Conservation (phyloP, 2,797 vertebrate species). For the Ctenopoma kingsleyae region DNA sequence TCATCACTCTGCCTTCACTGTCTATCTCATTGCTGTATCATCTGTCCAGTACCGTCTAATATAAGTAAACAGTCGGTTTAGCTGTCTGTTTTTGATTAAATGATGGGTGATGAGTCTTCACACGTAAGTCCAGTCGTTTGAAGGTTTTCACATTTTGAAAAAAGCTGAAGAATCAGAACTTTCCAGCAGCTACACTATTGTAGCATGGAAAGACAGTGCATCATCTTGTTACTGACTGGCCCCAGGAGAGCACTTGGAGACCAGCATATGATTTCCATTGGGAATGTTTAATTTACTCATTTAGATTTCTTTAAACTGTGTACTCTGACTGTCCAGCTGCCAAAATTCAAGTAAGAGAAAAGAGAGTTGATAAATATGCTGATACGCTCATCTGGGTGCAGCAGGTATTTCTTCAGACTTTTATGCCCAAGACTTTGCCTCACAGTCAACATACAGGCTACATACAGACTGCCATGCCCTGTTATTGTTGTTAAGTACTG, state of each 20-base stretch:
- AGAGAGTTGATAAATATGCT: not conserved
- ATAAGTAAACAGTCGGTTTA: not conserved
- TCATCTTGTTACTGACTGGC: conserved; percentile 7
- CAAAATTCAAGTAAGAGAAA: not conserved
- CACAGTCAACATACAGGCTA: not conserved
- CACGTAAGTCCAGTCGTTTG: not conserved
- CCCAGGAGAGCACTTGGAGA: conserved; percentile 4
- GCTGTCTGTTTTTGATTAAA: conserved; percentile 2
- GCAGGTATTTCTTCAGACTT: not conserved
- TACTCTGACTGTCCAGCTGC: not conserved
- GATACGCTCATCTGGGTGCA: not conserved
- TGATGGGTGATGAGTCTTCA: conserved; percentile 2
- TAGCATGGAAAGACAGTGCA: not conserved
- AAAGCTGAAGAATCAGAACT: not conserved
- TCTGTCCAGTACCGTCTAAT: not conserved
- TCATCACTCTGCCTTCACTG: not conserved
- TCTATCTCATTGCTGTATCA: not conserved
- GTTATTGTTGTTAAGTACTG: no score
- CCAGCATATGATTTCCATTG: not conserved
- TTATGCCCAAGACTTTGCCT: conserved; percentile 7
- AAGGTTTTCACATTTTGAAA: not conserved
- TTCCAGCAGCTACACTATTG: not conserved
- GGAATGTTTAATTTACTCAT: conserved; percentile 1
- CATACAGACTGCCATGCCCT: no score
- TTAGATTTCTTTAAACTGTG: not conserved